Conservation (phyloP, 2,797 vertebrate species). For the Luscinia megarhynchos region DNA sequence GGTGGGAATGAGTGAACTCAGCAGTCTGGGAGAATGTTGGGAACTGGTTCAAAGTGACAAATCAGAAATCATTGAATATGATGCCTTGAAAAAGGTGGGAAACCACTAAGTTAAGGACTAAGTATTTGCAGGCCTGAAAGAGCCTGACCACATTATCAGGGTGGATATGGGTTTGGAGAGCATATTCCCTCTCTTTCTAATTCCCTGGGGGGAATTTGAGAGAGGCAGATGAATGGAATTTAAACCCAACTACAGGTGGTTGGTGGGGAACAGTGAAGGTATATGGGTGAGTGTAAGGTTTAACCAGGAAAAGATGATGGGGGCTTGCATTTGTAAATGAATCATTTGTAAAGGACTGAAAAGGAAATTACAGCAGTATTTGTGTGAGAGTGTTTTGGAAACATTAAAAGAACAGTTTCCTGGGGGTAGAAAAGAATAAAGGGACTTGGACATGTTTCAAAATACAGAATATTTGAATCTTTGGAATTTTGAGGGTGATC, state of each 20-base stretch:
- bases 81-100: background rate
- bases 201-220: background rate
- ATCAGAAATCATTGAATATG: background rate
- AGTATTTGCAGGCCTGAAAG: background rate
- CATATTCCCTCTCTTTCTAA: background rate
- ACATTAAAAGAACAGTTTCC: background rate
- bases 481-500: background rate
- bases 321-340: background rate
- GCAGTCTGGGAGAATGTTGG: background rate
- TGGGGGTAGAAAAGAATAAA: too few species aligned
- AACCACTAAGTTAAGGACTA: background rate
- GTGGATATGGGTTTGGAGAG: background rate
- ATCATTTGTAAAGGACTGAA: fast-evolving
- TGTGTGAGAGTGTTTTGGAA: background rate
- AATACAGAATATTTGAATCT: background rate
- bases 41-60: background rate
- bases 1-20: background rate
- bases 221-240: background rate
- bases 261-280: background rate
- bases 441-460: background rate
- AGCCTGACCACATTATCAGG: background rate
- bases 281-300: background rate
- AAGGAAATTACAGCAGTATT: background rate
- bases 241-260: background rate
- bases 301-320: background rate